Evolutionary conservation across 2,113 vertebrate species (phyloP), one percentile per base, ranked within the genome.

Genomic region (Gymnogyps californianus): DNA sequence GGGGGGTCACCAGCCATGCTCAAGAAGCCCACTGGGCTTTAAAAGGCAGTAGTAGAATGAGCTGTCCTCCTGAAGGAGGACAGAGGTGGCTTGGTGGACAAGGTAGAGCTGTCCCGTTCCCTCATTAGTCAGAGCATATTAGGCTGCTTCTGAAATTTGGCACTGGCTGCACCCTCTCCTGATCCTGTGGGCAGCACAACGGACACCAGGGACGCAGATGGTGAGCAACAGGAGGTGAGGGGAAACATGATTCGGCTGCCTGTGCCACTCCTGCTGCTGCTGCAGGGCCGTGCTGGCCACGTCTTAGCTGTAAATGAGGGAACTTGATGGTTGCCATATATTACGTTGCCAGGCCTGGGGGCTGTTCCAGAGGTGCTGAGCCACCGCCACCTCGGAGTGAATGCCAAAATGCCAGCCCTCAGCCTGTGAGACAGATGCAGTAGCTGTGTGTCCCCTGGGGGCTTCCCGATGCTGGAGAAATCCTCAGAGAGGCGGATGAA

Each of bases 291-390:
- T 16, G n/a, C 34, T 70, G 89, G 34, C 59, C 69, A 20, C 1
- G 1, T 47, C 67, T 65, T 40, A 65, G 18, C 64, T 59, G 25
- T 32, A 84, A 84, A 66, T 25, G 31, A 62, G 47, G 36, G n/a
- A 75, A 54, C 16, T 28, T 34, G 9, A 29, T 51, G 28, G 21
- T 22, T 87, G n/a, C 36, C 24, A 4, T 69, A 44, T 83, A 65
- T 69, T 9, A 25, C 0, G 0, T 24, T 65, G 31, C 34, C 51
- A 94, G 5, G 13, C 52, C 26, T 0, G 1, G 31, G 29, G 71
- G 17, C 44, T 77, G 62, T 46, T 91, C 40, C 42, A 83, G 86
- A 6, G 5, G 21, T 77, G 49, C 75, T 69, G 49, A 92, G 70
- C n/a, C 6, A 4, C 64, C 84, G 36, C 49, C 51, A 46, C 69